Percentiles rank a stretch among this genome's conserved stretches.
Evolutionary conservation across 2,797 vertebrate species (phyloP).

Genomic region (Chelonia mydas): DNA sequence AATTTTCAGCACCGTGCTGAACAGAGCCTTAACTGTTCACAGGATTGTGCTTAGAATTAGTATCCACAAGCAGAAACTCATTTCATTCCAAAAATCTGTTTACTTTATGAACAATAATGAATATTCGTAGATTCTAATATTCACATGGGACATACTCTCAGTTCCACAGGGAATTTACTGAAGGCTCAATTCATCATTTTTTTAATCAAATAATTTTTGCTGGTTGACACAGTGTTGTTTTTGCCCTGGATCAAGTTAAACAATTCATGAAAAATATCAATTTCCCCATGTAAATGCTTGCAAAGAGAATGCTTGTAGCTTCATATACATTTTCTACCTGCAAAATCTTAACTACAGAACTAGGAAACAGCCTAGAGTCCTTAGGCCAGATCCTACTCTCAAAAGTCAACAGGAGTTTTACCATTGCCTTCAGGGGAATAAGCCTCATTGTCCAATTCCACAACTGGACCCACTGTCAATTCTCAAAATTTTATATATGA

Average conservation of each 20-base stretch:
- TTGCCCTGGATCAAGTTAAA: background rate
- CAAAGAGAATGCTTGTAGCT: background rate
- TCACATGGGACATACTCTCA: background rate
- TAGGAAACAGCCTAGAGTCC: background rate
- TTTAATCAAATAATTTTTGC: background rate
- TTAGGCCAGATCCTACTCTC: background rate
- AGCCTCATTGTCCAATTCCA: conserved; percentile 43
- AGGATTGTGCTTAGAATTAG: background rate
- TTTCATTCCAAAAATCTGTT: background rate
- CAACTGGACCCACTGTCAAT: background rate
- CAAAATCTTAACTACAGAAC: accelerated
- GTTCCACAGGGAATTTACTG: background rate
- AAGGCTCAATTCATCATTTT: background rate
- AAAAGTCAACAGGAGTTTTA: background rate
- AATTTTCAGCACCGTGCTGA: background rate
- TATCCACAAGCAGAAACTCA: background rate
- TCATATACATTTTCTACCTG: background rate
- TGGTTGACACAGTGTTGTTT: background rate
- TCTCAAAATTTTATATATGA: conserved; percentile 14
- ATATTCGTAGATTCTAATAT: background rate
- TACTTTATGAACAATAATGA: background rate
- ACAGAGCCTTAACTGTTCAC: background rate
- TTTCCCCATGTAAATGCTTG: background rate
- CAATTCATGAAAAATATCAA: background rate
- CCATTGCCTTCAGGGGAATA: background rate